Evolutionary conservation across 1,140 invertebrate species (phyloP).

Genomic region (Uloborus diversus): DNA sequence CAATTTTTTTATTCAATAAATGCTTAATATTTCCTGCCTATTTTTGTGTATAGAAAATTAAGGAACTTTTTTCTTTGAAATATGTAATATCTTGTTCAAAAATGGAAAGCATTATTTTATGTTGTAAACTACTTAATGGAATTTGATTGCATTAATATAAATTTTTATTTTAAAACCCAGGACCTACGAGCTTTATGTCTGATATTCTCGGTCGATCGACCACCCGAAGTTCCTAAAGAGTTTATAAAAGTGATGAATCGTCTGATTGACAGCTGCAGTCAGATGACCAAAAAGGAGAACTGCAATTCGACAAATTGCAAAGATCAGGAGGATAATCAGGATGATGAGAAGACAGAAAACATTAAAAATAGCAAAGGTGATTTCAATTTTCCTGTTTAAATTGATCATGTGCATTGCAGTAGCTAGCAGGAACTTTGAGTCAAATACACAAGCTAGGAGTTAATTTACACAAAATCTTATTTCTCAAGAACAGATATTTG

Average conservation of each 20-base stretch:
- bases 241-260: conserved; percentile 41
- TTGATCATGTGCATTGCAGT: background rate
- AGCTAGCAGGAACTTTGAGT: too few species aligned
- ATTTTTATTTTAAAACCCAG: conserved; percentile 59
- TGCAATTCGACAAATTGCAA: conserved; percentile 27
- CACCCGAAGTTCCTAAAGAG: conserved; percentile 54
- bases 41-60: too few species aligned
- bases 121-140: too few species aligned
- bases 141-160: too few species aligned
- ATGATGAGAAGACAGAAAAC: background rate
- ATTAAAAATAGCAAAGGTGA: conserved; percentile 3
- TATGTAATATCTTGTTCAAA: too few species aligned
- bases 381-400: background rate
- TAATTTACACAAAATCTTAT: too few species aligned
- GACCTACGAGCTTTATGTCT: conserved; percentile 65
- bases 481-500: too few species aligned
- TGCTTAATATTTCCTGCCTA: too few species aligned
- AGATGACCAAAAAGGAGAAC: conserved; percentile 29
- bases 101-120: too few species aligned
- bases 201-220: conserved; percentile 53
- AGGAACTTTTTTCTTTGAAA: too few species aligned
- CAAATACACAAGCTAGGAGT: too few species aligned
- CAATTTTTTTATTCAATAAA: too few species aligned
- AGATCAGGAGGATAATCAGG: conserved; percentile 8
- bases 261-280: conserved; percentile 44